Conservation (phyloP, 92 coral and sea anemone species). For the Bergia sp. region DNA sequence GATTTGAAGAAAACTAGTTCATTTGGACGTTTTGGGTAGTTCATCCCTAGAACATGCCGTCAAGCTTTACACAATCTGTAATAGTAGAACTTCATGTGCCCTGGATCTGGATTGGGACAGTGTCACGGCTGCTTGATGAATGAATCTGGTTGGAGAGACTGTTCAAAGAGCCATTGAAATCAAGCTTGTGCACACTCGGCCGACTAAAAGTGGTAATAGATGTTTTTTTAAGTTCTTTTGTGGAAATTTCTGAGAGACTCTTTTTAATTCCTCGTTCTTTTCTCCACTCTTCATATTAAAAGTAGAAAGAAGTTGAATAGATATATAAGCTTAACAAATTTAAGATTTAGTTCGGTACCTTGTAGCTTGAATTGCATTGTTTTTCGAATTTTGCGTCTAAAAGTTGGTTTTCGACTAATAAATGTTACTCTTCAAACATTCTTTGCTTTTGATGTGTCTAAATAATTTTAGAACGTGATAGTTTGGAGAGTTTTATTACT, state of each 20-base stretch:
- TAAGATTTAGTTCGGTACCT: neutral
- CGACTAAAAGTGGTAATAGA: neutral
- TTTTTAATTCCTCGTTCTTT: too few species aligned
- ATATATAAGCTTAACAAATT: neutral
- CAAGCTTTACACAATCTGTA: too few species aligned
- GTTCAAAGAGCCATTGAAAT: conserved; percentile 9
- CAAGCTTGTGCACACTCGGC: neutral
- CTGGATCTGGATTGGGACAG: neutral
- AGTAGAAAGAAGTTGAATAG: too few species aligned
- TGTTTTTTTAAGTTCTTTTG: neutral
- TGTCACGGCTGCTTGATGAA: conserved; percentile 1
- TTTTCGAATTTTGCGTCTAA: neutral
- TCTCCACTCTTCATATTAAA: too few species aligned
- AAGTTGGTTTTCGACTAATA: neutral
- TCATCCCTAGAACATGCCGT: neutral
- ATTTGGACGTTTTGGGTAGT: neutral
- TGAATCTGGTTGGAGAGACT: neutral
- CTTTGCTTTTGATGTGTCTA: neutral
- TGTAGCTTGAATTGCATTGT: neutral
- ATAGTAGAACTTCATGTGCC: neutral
- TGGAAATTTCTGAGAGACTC: neutral
- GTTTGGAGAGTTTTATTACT: neutral
- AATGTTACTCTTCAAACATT: neutral
- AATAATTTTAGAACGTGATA: conserved; percentile 1
- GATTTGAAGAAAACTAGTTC: neutral